A percentile compares a stretch with the other conserved stretches of the same genome.
phyloP scores from a whole-genome alignment of 2,888 invertebrate species.

The Oegoconia quadripuncta region DNA sequence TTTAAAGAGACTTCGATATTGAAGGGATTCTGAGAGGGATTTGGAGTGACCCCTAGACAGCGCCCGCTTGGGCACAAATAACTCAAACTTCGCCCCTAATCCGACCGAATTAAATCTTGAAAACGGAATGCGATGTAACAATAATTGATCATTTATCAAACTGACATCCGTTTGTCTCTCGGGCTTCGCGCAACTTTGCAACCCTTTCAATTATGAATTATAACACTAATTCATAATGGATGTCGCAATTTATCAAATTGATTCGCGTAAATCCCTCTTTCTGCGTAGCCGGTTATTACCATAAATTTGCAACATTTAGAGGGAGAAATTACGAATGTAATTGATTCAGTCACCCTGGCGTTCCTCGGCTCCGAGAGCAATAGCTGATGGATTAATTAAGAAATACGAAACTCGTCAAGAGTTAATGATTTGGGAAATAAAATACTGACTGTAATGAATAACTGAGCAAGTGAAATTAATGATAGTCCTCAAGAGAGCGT shows the following conservation, averaged over 20 bases:
- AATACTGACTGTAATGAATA: slow-evolving; percentile 11
- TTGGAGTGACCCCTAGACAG: too few relatives aligned
- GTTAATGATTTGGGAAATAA: slow-evolving; percentile 25
- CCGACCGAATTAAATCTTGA: slow-evolving; percentile 34
- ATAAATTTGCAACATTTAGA: slow-evolving; percentile 69
- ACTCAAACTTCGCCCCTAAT: slow-evolving; percentile 23
- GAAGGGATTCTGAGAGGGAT: too few relatives aligned
- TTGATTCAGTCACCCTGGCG: slow-evolving; percentile 50
- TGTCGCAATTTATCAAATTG: slow-evolving; percentile 75
- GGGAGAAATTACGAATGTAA: slow-evolving; percentile 65
- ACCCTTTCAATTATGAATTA: slow-evolving; percentile 76
- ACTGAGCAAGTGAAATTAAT: not conserved
- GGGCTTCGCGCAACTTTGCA: slow-evolving; percentile 54
- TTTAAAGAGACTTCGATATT: too few relatives aligned
- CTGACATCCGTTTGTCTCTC: slow-evolving; percentile 70
- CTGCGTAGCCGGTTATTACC: slow-evolving; percentile 52
- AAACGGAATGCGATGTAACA: slow-evolving; percentile 66
- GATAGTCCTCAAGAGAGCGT: not conserved
- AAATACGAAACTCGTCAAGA: slow-evolving; percentile 24
- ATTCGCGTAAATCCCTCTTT: slow-evolving; percentile 61
- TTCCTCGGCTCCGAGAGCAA: slow-evolving; percentile 6
- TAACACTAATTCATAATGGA: slow-evolving; percentile 74
- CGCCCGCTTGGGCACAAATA: slow-evolving; percentile 5
- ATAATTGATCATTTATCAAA: slow-evolving; percentile 71
- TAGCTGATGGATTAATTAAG: slow-evolving; percentile 33